Conservation (phyloP, 2,888 invertebrate genomes). For the Agrotis clavis region DNA sequence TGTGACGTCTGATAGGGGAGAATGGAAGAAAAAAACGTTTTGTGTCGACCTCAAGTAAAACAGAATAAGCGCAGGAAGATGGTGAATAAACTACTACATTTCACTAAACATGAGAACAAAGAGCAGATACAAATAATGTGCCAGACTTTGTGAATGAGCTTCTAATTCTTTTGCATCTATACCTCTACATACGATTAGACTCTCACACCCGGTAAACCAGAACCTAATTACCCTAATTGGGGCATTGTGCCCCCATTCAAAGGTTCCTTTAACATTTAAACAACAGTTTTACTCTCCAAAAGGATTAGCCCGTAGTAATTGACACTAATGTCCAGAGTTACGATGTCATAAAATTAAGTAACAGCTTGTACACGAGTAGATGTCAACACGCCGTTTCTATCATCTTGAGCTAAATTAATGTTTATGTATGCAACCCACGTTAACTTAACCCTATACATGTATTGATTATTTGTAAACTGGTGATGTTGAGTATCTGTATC, state of each 20-base stretch:
- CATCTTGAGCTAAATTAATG: constrained; percentile 57
- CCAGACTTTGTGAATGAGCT: too few species aligned
- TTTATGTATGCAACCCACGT: constrained; percentile 55
- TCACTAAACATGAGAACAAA: too few species aligned
- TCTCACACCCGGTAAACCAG: constrained; percentile 4
- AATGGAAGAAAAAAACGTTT: too few species aligned
- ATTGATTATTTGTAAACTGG: constrained; percentile 51
- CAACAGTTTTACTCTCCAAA: constrained; percentile 22
- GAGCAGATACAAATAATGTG: too few species aligned
- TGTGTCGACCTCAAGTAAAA: too few species aligned
- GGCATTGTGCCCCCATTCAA: constrained; percentile 8
- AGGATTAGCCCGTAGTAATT: constrained; percentile 49
- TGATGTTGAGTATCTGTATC: constrained; percentile 16
- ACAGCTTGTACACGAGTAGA: constrained; percentile 56
- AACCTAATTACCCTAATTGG: not conserved
- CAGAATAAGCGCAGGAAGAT: too few species aligned
- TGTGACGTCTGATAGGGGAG: too few species aligned
- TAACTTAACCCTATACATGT: constrained; percentile 10
- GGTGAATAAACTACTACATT: too few species aligned
- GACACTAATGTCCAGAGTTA: constrained; percentile 59
- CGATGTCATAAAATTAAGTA: constrained; percentile 55
- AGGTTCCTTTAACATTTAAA: constrained; percentile 8
- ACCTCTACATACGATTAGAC: too few species aligned
- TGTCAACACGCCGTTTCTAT: constrained; percentile 55
- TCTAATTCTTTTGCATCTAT: too few species aligned